Conservation (phyloP, 2,797 vertebrate species). For the Sebastes trivittatus region DNA sequence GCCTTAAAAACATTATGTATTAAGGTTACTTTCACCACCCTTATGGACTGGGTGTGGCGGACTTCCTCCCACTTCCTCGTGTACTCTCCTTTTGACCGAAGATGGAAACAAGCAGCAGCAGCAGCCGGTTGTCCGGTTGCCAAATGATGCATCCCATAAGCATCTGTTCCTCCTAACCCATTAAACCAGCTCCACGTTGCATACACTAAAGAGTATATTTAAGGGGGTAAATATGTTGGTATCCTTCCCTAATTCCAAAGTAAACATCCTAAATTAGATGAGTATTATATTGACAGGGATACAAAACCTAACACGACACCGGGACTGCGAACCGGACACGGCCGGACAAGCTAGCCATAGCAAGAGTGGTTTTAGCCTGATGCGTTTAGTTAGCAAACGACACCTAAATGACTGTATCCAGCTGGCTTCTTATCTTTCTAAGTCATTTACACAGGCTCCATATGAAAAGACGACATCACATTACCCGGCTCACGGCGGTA, state of each 20-base stretch:
- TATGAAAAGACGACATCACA: not conserved
- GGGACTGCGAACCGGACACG: slow-evolving; percentile 28
- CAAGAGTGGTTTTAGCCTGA: slow-evolving; percentile 37
- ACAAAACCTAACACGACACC: slow-evolving; percentile 20
- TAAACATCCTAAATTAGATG: not conserved
- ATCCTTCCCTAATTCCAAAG: not conserved
- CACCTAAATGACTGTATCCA: not conserved
- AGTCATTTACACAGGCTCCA: not conserved
- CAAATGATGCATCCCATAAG: slow-evolving; percentile 31
- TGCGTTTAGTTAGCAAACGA: not conserved
- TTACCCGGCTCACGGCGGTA: not conserved
- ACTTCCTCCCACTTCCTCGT: slow-evolving; percentile 21
- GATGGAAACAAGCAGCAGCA: slow-evolving; percentile 64
- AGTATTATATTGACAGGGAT: not conserved
- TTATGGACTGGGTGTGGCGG: slow-evolving; percentile 58
- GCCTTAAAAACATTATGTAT: not conserved
- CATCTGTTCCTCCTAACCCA: slow-evolving; percentile 22
- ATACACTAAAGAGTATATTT: not conserved
- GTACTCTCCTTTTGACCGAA: slow-evolving; percentile 60
- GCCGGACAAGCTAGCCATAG: slow-evolving; percentile 58
- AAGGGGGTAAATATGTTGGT: rapidly evolving
- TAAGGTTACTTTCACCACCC: not conserved
- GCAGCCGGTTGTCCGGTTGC: slow-evolving; percentile 12
- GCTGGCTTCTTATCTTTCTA: not conserved
- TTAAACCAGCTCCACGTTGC: not conserved